These are phyloP conservation scores for Turnix velox DNA, from an alignment of 2,113 vertebrate species.

Conservation along the genomic window DNA sequence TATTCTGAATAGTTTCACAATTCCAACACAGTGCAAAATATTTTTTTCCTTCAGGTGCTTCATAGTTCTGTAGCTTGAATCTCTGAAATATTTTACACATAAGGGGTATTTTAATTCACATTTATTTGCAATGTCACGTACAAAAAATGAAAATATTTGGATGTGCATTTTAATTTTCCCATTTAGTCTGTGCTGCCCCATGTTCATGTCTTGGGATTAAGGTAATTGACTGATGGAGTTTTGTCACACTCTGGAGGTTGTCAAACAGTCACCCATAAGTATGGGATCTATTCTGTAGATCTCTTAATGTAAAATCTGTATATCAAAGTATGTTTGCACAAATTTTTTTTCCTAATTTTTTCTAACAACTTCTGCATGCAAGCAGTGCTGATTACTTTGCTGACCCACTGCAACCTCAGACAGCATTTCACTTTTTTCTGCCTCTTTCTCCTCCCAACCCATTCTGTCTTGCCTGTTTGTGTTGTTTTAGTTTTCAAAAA, in stretches of 20 bases:
- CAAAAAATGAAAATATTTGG: not conserved
- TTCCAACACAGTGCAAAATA: not conserved
- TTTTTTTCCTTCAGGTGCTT: not conserved
- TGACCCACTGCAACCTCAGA: slow-evolving; percentile 19
- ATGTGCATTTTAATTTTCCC: not conserved
- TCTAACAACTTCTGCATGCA: not conserved
- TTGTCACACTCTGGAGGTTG: not conserved
- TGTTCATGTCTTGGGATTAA: not conserved
- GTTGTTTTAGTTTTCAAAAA: not conserved
- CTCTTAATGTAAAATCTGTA: not conserved
- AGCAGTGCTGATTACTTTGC: not conserved
- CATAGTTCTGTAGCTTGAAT: not conserved
- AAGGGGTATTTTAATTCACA: not conserved
- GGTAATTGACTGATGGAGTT: not conserved
- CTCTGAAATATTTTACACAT: not conserved
- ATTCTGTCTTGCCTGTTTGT: not conserved
- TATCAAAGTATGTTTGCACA: not conserved
- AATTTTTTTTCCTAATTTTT: not conserved
- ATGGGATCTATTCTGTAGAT: not conserved
- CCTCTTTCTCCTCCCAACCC: slow-evolving; percentile 22
- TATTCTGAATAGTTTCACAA: not conserved
- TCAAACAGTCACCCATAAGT: not conserved
- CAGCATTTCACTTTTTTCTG: not conserved
- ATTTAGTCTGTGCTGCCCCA: not conserved
- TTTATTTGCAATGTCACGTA: not conserved